These are phyloP conservation scores for Liposcelis brunnea DNA, from an alignment of 2,888 invertebrate genomes.

Conservation along the genomic window DNA sequence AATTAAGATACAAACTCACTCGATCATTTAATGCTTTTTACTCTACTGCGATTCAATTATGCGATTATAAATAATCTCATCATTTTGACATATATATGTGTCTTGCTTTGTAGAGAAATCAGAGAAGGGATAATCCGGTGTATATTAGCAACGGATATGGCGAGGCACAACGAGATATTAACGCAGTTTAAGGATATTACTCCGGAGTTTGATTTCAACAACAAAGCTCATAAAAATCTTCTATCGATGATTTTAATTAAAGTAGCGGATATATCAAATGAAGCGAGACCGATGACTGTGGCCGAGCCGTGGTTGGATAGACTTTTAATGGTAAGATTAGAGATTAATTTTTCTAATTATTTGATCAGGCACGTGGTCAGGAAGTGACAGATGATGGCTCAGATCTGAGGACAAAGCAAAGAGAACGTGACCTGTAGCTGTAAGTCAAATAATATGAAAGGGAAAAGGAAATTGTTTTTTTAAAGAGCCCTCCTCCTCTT, in stretches of 20 bases:
- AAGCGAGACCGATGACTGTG: slow-evolving; percentile 64
- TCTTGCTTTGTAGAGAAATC: slow-evolving; percentile 31
- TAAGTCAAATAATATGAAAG: too few species aligned
- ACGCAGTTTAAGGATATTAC: slow-evolving; percentile 49
- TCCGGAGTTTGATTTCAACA: slow-evolving; percentile 46
- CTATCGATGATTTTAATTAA: slow-evolving; percentile 66
- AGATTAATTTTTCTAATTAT: neutral
- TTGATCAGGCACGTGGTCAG: too few species aligned
- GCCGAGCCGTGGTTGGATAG: slow-evolving; percentile 70
- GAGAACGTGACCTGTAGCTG: neutral
- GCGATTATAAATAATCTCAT: too few species aligned
- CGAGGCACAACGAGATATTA: slow-evolving; percentile 58
- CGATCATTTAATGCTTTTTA: too few species aligned
- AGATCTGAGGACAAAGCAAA: neutral
- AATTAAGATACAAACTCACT: too few species aligned
- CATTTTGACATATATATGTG: too few species aligned
- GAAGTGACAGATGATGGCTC: too few species aligned
- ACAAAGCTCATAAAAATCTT: slow-evolving; percentile 52
- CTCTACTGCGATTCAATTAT: too few species aligned
- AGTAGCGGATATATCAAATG: slow-evolving; percentile 70
- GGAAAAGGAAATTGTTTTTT: too few species aligned
- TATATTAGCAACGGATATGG: slow-evolving; percentile 63
- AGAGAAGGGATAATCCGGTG: slow-evolving; percentile 64
- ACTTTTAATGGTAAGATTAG: slow-evolving; percentile 35
- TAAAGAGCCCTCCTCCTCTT: too few species aligned